phyloP scores from a whole-genome alignment of 2,797 vertebrate genomes.

The Bovichtus variegatus region DNA sequence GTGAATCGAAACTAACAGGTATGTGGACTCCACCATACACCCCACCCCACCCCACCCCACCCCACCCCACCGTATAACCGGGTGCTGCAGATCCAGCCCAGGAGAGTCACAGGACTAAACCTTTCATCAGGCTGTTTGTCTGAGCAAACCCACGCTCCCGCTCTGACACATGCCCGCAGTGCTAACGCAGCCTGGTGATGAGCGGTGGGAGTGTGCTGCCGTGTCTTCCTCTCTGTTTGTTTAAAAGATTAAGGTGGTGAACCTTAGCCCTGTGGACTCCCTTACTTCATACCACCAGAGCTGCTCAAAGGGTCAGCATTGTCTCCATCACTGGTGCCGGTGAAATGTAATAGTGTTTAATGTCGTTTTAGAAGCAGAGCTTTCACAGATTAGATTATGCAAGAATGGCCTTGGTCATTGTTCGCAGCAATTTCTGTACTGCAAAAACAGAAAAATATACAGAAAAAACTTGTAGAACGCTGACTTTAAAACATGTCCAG shows the following conservation, averaged over 20 bases:
- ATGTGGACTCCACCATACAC: conserved; percentile 36
- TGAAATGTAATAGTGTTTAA: conserved; percentile 19
- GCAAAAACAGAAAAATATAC: neutral
- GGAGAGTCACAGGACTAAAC: conserved; percentile 38
- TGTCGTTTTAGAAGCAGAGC: conserved; percentile 8
- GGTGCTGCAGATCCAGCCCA: conserved; percentile 19
- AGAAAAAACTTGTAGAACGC: neutral
- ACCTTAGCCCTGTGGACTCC: conserved; percentile 55
- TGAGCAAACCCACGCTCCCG: conserved; percentile 47
- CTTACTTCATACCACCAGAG: conserved; percentile 45
- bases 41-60: too few relatives aligned
- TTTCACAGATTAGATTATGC: neutral
- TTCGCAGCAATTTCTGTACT: neutral
- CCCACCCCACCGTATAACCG: conserved; percentile 13
- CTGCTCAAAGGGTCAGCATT: conserved; percentile 24
- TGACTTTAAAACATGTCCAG: conserved; percentile 1
- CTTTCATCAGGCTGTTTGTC: conserved; percentile 72
- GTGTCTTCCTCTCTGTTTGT: conserved; percentile 69
- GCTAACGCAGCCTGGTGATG: conserved; percentile 60
- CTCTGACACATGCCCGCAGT: conserved; percentile 58
- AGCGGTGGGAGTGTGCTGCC: conserved; percentile 68
- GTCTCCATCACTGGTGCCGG: conserved; percentile 7
- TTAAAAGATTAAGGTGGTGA: conserved; percentile 74
- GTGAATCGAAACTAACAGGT: conserved; percentile 25
- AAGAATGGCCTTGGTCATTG: neutral